A percentile compares a stretch with the other conserved stretches of the same genome.
Conservation (phyloP, 2,888 invertebrate genomes). For the Andrena praecox region DNA sequence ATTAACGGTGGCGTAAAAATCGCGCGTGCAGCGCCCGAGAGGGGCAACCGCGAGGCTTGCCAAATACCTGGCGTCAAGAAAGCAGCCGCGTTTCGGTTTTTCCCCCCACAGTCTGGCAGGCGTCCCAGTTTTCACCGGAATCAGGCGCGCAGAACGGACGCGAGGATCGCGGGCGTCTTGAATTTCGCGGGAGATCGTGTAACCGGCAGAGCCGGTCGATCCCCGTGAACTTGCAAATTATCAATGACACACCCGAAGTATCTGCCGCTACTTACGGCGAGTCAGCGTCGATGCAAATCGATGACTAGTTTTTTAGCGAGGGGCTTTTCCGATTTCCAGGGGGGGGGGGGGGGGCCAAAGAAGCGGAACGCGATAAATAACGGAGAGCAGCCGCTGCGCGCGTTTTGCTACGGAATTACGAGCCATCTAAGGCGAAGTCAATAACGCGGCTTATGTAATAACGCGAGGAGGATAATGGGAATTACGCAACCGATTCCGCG, state of each 20-base stretch:
- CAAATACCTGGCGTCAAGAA: slow-evolving; percentile 62
- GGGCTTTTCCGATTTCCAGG: neutral
- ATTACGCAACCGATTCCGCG: slow-evolving; percentile 55
- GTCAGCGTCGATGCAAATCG: neutral
- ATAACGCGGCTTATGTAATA: slow-evolving; percentile 60
- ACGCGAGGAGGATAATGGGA: slow-evolving; percentile 48
- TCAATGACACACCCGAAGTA: neutral
- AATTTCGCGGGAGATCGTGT: slow-evolving; percentile 44
- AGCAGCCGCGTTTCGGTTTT: slow-evolving; percentile 50
- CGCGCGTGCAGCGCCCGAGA: neutral
- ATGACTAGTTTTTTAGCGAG: neutral
- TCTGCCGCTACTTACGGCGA: neutral
- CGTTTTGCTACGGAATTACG: slow-evolving; percentile 16
- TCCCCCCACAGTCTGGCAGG: slow-evolving; percentile 55
- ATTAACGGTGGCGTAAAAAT: slow-evolving; percentile 17
- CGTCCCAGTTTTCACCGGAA: slow-evolving; percentile 61
- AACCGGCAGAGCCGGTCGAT: slow-evolving; percentile 3
- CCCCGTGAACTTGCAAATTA: neutral
- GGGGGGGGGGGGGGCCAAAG: neutral
- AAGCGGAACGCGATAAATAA: neutral
- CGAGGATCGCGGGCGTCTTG: slow-evolving; percentile 46
- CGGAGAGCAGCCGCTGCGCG: neutral
- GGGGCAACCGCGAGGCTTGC: slow-evolving; percentile 27
- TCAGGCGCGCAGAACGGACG: slow-evolving; percentile 56
- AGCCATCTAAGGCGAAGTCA: slow-evolving; percentile 32